Conservation (phyloP, 64 coral and sea anemone species). For the Porites australiensis region DNA sequence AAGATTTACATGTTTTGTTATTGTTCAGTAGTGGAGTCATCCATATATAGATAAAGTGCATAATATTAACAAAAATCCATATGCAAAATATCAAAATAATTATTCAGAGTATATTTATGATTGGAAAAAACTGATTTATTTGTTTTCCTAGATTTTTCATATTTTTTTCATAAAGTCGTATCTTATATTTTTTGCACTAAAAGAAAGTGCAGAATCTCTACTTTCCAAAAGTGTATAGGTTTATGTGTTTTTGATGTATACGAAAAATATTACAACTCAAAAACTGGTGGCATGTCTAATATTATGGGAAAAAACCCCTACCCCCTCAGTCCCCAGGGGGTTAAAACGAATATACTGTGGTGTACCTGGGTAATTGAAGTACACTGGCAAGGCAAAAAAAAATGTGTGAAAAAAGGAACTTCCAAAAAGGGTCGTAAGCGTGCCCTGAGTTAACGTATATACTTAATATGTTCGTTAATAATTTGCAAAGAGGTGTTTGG, state of each 20-base stretch:
- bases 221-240: background rate
- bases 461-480: too few relatives aligned
- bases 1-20: background rate
- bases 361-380: too few relatives aligned
- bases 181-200: too few relatives aligned
- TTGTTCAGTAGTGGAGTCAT: background rate
- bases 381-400: too few relatives aligned
- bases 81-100: too few relatives aligned
- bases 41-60: conserved; percentile 5
- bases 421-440: too few relatives aligned
- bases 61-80: conserved; percentile 4
- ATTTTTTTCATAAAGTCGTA: background rate
- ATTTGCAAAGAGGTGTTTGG: too few relatives aligned
- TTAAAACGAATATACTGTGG: too few relatives aligned
- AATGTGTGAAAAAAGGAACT: too few relatives aligned
- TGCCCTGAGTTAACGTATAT: too few relatives aligned
- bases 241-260: conserved; percentile 14
- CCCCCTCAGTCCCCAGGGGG: background rate
- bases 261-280: conserved; percentile 4
- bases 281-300: background rate
- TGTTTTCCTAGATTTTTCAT: conserved; percentile 1
- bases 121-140: too few relatives aligned
- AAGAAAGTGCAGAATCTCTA: background rate
- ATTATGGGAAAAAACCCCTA: background rate
- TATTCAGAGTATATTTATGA: conserved; percentile 8